phyloP scores from a whole-genome alignment of 2,888 invertebrate genomes.

The Phragmatobia fuliginosa region DNA sequence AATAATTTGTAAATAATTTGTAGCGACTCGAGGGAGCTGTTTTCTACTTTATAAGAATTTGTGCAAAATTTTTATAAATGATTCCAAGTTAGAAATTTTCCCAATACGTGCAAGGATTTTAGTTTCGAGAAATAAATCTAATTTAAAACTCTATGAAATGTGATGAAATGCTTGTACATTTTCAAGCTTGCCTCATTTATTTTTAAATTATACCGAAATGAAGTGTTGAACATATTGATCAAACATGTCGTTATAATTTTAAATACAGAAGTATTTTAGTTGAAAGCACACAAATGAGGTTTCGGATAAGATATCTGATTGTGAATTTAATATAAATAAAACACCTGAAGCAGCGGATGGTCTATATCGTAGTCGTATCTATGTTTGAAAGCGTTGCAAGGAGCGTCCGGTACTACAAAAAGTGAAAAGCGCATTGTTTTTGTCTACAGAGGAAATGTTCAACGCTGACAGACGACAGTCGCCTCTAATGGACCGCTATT shows the following conservation, averaged over 20 bases:
- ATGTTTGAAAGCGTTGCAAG: constrained; percentile 70
- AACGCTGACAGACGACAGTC: constrained; percentile 67
- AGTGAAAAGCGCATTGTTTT: constrained; percentile 80
- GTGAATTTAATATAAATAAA: constrained; percentile 59
- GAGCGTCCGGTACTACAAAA: constrained; percentile 73
- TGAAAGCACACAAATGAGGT: constrained; percentile 39
- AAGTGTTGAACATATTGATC: constrained; percentile 32
- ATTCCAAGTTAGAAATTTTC: constrained; percentile 52
- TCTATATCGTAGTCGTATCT: constrained; percentile 70
- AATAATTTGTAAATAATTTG: constrained; percentile 29
- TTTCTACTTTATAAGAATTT: constrained; percentile 29
- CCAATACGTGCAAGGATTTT: constrained; percentile 60
- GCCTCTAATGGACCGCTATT: constrained; percentile 77
- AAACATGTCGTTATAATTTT: constrained; percentile 19
- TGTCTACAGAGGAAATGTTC: constrained; percentile 70
- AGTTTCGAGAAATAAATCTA: constrained; percentile 59
- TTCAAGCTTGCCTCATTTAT: constrained; percentile 31
- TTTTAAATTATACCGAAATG: constrained; percentile 27
- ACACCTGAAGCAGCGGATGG: constrained; percentile 57
- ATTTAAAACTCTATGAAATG: constrained; percentile 60
- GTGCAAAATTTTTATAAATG: constrained; percentile 46
- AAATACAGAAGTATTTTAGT: constrained; percentile 43
- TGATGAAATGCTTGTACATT: constrained; percentile 53
- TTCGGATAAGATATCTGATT: constrained; percentile 56
- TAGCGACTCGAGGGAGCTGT: constrained; percentile 17